Conservation (phyloP, 2,113 vertebrate species). For the Apus apus region DNA sequence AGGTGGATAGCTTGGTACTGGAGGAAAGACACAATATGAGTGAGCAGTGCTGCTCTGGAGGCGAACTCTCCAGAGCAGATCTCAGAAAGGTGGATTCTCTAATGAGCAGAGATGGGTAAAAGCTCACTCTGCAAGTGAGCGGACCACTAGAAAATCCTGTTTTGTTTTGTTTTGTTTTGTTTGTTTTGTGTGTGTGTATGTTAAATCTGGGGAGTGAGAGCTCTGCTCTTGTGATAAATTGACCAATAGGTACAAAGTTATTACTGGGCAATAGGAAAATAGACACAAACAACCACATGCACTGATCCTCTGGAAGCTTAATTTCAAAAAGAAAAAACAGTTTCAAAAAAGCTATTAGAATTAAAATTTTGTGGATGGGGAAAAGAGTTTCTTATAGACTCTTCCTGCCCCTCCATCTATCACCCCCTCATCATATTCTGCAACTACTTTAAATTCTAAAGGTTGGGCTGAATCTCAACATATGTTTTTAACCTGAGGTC, state of each 20-base stretch:
- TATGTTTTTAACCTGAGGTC: slow-evolving; percentile 21
- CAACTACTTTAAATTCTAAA: slow-evolving; percentile 16
- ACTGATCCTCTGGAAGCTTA: background rate
- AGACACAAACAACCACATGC: rapidly evolving
- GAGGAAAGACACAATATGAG: background rate
- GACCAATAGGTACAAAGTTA: background rate
- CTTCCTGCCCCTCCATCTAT: background rate
- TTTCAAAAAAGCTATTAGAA: background rate
- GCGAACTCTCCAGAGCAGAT: background rate
- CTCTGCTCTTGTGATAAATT: background rate
- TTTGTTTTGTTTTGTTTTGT: background rate
- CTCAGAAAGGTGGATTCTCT: background rate
- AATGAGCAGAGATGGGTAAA: background rate
- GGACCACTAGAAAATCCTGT: background rate
- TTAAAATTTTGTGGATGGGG: background rate
- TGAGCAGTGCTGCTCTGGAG: background rate
- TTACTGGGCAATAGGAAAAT: background rate
- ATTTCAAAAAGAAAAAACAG: background rate
- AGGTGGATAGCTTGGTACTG: background rate
- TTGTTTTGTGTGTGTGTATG: background rate
- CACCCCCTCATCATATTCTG: background rate
- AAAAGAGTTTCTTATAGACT: background rate
- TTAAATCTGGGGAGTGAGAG: background rate
- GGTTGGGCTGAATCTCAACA: slow-evolving; percentile 33
- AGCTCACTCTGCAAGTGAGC: background rate